These are phyloP conservation scores for Tyto alba DNA, from an alignment of 2,113 vertebrate species.

Conservation along the genomic window DNA sequence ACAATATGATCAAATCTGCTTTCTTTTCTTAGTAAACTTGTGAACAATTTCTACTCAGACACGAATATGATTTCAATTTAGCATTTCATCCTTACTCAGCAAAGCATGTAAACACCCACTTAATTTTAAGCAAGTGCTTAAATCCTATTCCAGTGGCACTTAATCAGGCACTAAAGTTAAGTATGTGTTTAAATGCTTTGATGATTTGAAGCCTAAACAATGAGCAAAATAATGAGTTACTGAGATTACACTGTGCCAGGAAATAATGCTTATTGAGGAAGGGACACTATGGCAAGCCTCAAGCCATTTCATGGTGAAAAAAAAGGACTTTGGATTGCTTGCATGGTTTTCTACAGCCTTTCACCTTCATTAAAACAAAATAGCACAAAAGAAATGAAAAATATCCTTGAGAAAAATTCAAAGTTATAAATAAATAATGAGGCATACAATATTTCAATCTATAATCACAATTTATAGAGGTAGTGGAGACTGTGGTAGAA, in stretches of 20 bases:
- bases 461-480: slow-evolving; percentile 10
- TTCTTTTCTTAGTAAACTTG: not conserved
- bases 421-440: slow-evolving; percentile 19
- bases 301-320: not conserved
- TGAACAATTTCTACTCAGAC: not conserved
- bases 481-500: not conserved
- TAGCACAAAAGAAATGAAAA: not conserved
- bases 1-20: not conserved
- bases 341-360: not conserved
- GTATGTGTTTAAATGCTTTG: slow-evolving; percentile 45
- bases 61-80: slow-evolving; percentile 35
- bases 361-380: not conserved
- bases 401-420: not conserved
- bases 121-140: slow-evolving; percentile 53
- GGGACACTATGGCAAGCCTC: not conserved
- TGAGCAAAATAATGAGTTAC: slow-evolving; percentile 2
- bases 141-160: slow-evolving; percentile 30
- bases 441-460: not conserved
- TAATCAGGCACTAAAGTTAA: slow-evolving; percentile 49
- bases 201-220: slow-evolving; percentile 44
- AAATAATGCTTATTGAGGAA: not conserved
- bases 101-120: slow-evolving; percentile 36
- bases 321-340: not conserved
- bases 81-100: slow-evolving; percentile 35
- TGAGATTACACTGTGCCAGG: not conserved